Evolutionary conservation across 2,888 invertebrate species (phyloP), one percentile per base, ranked within the genome.

Genomic region (Eulithis prunata): DNA sequence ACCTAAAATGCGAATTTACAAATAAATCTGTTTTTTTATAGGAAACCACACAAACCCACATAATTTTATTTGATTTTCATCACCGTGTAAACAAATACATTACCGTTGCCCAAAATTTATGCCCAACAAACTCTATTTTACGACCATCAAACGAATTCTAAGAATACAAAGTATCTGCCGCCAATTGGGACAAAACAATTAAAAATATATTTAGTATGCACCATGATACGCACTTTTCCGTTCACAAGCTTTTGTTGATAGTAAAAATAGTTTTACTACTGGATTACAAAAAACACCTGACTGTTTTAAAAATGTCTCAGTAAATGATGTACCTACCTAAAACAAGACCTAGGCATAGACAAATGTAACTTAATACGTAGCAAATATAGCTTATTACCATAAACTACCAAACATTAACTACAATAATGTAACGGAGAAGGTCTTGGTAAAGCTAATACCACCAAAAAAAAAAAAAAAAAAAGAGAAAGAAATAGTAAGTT

Each of bases 121-220:
- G 74, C 77, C 71, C 76, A 73, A 74, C 75, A 75, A 68, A 64
- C 74, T 66, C 75, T 70, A 78, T 81, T 83, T 81, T 78, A 82
- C 76, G 78, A 71, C 77, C 78, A 71, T 65, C 68, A 66, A 61
- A 77, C 77, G 52, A 76, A 79, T 86, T 87, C 84, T 73, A 70
- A 75, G 88, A 87, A 89, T 86, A 85, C 81, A 77, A 87, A 87
- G 83, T 82, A 78, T 79, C 75, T 74, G 76, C 76, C 77, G 73
- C 75, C 78, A 75, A 69, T 78, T 76, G 74, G 73, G 65, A 73
- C 71, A 69, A 69, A 84, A 85, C 88, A 90, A 91, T 91, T 91
- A 91, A 91, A 90, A 90, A 82, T 81, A 84, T 84, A 80, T 81
- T 91, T 78, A 71, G 88, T 89, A 91, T 90, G 88, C 90, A 77